A percentile compares a stretch with the other conserved stretches of the same genome.
phyloP scores from a whole-genome alignment of 2,797 vertebrate genomes.

The Ispidina picta region DNA sequence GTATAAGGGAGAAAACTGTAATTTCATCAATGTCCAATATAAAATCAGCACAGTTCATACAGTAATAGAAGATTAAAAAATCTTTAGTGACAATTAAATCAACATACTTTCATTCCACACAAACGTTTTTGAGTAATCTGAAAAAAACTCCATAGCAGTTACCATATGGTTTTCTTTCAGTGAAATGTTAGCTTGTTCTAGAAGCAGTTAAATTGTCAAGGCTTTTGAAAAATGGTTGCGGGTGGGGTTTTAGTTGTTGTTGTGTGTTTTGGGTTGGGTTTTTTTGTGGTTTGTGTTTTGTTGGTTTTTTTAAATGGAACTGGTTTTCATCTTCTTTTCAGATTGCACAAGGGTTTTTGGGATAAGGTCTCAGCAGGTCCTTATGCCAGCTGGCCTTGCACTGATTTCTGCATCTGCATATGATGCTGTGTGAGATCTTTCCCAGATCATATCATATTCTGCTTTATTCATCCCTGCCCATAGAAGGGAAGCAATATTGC shows the following conservation, averaged over 20 bases:
- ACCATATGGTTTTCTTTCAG: neutral
- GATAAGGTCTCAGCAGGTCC: neutral
- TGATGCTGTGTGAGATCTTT: neutral
- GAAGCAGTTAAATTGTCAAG: neutral
- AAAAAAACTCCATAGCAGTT: neutral
- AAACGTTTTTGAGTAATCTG: neutral
- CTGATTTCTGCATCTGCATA: neutral
- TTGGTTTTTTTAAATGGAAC: neutral
- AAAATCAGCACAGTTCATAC: neutral
- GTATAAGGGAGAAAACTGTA: neutral
- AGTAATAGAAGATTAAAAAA: neutral
- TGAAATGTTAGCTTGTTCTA: neutral
- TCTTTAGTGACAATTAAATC: neutral
- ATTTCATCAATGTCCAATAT: neutral
- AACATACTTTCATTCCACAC: neutral
- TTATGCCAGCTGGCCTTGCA: neutral
- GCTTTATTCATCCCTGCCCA: neutral
- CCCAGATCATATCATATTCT: neutral
- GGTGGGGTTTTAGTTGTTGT: no score
- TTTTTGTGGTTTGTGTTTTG: no score
- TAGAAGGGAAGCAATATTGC: neutral
- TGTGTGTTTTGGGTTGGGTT: no score
- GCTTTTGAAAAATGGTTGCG: neutral
- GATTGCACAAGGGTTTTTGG: neutral
- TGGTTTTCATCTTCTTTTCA: neutral